Base-by-base conservation (phyloP, 2,888 invertebrate species). In the Gasteruption jaculator region DNA sequence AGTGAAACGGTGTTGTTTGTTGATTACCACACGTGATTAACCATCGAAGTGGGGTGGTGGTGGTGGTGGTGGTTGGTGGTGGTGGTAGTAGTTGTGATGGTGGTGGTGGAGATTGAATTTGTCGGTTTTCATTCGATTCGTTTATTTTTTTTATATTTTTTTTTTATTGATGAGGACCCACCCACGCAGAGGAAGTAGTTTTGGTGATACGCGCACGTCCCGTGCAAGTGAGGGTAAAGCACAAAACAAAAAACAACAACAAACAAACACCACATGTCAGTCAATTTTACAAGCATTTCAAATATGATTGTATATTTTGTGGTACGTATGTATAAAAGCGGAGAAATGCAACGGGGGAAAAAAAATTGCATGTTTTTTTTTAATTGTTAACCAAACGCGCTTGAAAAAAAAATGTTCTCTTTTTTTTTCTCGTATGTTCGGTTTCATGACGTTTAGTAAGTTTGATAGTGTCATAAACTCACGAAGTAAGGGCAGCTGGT, bases 1-100 rank as follows among this genome's bases (percentile, higher is more conserved):
- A n/a, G 50, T 60, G 63, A 60, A 61, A 62, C 60, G 63, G 56
- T 59, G 62, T 56, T 53, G 57, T 52, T 56, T 54, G 53, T 54
- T 49, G 50, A 49, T 50, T 53, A 50, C 48, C 54, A 55, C 50
- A 54, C 52, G 54, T 54, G 48, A 53, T 52, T 52, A 49, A 44
- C 40, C 45, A 34, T 44, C 41, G 38, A 33, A 26, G 61, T 59
- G 60, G 62, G 57, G 62, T 59, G 59, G 49, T 43, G 46, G 45
- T 49, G 43, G 46, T 49, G 42, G 43, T 21, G 30, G 32, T 22
- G 24, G 24, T 22, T 10, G 30, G 42, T 46, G 48, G 50, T 50
- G 52, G 48, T 53, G 57, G 57, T 54, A 53, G 56, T 56, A 52
- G 54, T 54, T n/a, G n/a, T n/a, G n/a, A n/a, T n/a, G n/a, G n/a